A percentile compares a stretch with the other conserved stretches of the same genome.
These are phyloP conservation scores for Steatocranus sp. DNA, from an alignment of 2,797 vertebrate genomes.

Conservation along the genomic window DNA sequence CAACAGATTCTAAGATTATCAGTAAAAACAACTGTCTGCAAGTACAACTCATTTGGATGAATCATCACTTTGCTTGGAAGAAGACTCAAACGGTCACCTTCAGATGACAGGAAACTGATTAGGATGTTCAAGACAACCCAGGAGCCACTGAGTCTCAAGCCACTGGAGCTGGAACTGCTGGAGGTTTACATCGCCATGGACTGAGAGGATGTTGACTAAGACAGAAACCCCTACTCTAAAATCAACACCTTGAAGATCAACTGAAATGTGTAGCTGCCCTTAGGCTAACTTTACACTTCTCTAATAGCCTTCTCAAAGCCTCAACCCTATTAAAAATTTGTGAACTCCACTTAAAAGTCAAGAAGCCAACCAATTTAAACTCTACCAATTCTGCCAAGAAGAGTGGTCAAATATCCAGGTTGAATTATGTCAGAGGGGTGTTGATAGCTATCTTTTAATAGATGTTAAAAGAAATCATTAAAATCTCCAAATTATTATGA, in stretches of 20 bases:
- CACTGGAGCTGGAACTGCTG: not conserved
- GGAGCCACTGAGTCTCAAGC: not conserved
- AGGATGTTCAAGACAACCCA: not conserved
- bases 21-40: not conserved
- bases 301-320: not conserved
- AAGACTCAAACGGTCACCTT: not conserved
- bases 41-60: not conserved
- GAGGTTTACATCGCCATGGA: not conserved
- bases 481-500: not conserved
- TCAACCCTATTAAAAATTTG: not conserved
- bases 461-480: not conserved
- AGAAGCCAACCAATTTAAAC: not conserved
- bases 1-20: not conserved
- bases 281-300: not conserved
- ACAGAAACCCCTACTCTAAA: not conserved
- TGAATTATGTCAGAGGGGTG: not conserved
- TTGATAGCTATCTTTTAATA: too few relatives aligned
- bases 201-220: not conserved
- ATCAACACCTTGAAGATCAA: not conserved
- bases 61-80: accelerated
- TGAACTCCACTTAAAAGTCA: not conserved
- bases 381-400: not conserved
- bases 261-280: not conserved
- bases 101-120: not conserved
- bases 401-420: not conserved